A percentile compares a stretch with the other conserved stretches of the same genome.
phyloP scores from a whole-genome alignment of 2,113 vertebrate species.

The Coptodon bakossiorum region DNA sequence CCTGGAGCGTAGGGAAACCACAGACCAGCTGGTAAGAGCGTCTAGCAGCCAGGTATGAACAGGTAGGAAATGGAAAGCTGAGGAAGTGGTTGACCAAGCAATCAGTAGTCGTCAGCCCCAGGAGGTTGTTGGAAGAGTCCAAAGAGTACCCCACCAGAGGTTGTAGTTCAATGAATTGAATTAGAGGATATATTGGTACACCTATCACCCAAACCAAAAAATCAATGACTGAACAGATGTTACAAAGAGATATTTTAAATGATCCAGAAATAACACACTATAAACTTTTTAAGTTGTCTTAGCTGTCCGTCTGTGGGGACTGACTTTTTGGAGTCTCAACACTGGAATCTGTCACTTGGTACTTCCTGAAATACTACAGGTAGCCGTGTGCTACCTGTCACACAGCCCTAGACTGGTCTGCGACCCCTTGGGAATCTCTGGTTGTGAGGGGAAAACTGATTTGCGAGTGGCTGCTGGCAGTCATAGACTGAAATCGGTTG shows the following conservation, averaged over 20 bases:
- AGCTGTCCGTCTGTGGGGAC: neutral
- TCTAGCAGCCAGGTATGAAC: neutral
- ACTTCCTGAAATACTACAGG: neutral
- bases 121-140: neutral
- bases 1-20: neutral
- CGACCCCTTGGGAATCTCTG: fast-evolving
- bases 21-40: neutral
- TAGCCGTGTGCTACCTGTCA: neutral
- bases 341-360: neutral
- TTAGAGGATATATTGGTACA: neutral
- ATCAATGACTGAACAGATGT: neutral
- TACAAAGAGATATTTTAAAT: neutral
- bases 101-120: neutral
- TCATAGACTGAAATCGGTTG: neutral
- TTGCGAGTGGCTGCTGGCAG: neutral
- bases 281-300: neutral
- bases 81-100: neutral
- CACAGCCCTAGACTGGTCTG: neutral
- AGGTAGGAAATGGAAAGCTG: neutral
- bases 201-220: neutral
- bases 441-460: neutral
- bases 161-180: neutral
- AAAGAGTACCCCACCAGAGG: neutral
- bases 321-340: neutral
- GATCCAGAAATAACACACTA: neutral